Evolutionary conservation across 2,888 invertebrate genomes (phyloP).

Genomic region (Phytoseiulus persimilis): DNA sequence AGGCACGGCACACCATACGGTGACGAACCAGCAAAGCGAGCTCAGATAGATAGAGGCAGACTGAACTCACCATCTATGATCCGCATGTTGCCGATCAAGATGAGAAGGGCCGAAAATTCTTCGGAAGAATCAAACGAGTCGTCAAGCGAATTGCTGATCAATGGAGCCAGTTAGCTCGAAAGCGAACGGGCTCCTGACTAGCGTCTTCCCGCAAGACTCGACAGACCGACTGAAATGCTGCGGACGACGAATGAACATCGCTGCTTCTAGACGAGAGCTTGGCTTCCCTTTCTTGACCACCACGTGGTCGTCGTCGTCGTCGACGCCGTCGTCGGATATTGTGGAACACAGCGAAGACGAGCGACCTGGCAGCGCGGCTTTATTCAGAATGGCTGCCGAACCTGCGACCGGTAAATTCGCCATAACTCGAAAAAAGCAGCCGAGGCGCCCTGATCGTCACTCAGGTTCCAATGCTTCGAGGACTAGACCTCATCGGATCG

Average conservation of each 20-base stretch:
- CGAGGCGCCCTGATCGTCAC: no score
- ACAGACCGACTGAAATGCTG: neutral
- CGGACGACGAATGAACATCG: neutral
- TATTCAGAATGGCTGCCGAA: neutral
- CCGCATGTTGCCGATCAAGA: neutral
- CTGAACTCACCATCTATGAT: slow-evolving; percentile 5
- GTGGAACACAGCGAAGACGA: neutral
- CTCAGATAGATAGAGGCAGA: neutral
- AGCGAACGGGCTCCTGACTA: neutral
- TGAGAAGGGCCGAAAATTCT: neutral
- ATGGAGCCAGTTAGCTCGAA: neutral
- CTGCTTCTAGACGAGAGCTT: neutral
- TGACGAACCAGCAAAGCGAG: neutral
- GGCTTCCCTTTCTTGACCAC: neutral
- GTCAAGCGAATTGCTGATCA: neutral
- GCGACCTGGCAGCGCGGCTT: neutral
- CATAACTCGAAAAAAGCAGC: no score
- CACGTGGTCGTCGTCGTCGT: neutral
- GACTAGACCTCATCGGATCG: no score
- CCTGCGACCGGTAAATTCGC: no score
- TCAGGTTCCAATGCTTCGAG: no score
- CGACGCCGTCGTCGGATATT: neutral
- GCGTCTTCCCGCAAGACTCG: neutral
- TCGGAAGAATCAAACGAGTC: neutral
- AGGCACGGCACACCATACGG: neutral